Percentiles rank a stretch among this genome's conserved stretches.
Evolutionary conservation across 2,888 invertebrate genomes (phyloP).

Genomic region (Auanema sp.): DNA sequence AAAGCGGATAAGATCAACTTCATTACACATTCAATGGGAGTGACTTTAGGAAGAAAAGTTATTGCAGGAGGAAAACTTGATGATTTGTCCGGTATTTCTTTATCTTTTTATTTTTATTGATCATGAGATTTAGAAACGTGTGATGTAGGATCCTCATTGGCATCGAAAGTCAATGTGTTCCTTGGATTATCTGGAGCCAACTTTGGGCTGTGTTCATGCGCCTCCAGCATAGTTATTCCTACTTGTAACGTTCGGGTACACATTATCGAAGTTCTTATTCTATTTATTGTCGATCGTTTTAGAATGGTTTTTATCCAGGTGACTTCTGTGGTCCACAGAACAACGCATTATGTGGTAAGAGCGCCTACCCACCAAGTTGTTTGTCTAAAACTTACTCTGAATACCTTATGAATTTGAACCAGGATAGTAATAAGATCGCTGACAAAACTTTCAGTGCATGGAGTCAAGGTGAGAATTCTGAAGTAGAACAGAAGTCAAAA

Average conservation of each 20-base stretch:
- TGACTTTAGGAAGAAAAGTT: constrained; percentile 45
- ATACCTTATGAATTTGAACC: constrained; percentile 31
- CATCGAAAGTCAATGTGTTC: constrained; percentile 33
- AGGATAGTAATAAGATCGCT: constrained; percentile 20
- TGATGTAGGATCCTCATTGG: constrained; percentile 38
- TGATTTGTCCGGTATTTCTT: constrained; percentile 24
- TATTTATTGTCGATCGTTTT: no score
- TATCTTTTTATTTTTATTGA: constrained; percentile 1
- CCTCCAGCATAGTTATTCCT: constrained; percentile 28
- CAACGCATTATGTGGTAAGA: constrained; percentile 24
- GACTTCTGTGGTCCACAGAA: constrained; percentile 19
- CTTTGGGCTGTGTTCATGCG: constrained; percentile 48
- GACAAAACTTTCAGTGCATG: constrained; percentile 36
- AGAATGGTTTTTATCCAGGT: constrained; percentile 49
- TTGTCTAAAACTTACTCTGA: constrained; percentile 28
- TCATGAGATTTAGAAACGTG: constrained; percentile 22
- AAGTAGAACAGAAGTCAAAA: background rate
- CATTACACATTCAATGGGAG: constrained; percentile 54
- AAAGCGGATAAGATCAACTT: constrained; percentile 37
- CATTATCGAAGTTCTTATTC: background rate
- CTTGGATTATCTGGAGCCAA: constrained; percentile 51
- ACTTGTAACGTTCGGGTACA: constrained; percentile 37
- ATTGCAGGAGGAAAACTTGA: constrained; percentile 44
- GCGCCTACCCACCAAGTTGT: constrained; percentile 25
- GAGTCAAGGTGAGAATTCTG: constrained; percentile 26